These are phyloP conservation scores for Thinocorus orbignyianus DNA, from an alignment of 2,113 vertebrate genomes.

Conservation along the genomic window DNA sequence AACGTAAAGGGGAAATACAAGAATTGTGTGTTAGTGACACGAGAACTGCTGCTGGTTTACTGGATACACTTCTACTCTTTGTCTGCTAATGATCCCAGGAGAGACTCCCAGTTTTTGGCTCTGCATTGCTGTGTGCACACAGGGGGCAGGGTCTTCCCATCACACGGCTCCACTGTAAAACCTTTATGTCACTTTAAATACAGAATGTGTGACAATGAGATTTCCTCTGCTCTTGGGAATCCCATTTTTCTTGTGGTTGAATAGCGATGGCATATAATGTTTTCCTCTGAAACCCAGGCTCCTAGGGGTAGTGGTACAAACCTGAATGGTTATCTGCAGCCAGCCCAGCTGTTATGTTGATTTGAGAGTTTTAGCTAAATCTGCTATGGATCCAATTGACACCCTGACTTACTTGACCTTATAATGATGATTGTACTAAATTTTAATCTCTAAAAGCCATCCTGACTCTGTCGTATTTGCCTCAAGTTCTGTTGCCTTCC, in stretches of 20 bases:
- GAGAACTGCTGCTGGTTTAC: neutral
- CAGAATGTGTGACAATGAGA: fast-evolving
- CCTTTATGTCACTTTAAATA: neutral
- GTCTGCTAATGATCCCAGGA: no score
- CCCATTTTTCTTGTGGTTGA: neutral
- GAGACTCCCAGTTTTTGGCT: neutral
- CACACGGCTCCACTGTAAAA: neutral
- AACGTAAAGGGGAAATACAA: neutral
- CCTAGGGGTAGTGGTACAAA: neutral
- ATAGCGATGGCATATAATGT: neutral
- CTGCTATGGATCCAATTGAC: neutral
- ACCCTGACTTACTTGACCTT: neutral
- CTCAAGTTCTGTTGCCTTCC: neutral
- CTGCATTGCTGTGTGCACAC: neutral
- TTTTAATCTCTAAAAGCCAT: neutral
- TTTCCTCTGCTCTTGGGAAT: neutral
- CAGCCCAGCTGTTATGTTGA: neutral
- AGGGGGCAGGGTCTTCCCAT: fast-evolving
- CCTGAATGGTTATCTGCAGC: neutral
- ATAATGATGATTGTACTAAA: neutral
- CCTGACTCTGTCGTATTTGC: neutral
- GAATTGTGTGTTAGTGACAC: neutral
- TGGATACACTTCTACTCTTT: neutral
- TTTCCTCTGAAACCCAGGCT: neutral
- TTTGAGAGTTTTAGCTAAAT: neutral